A percentile compares a stretch with the other conserved stretches of the same genome.
phyloP scores from a whole-genome alignment of 1,140 invertebrate genomes.

The Kradibia gibbosae region DNA sequence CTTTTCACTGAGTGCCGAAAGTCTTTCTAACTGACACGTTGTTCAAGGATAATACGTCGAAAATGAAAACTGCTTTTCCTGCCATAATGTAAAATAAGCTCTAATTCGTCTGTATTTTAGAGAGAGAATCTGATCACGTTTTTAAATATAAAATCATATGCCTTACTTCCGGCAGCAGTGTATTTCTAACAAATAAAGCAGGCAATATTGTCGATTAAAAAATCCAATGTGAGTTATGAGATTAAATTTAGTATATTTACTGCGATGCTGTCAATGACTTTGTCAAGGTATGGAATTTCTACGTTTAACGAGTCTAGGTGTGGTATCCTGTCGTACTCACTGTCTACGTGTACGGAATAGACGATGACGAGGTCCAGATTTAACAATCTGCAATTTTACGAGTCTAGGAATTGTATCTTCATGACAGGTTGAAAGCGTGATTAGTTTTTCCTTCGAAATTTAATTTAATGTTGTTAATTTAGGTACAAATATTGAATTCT shows the following conservation, averaged over 20 bases:
- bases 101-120: neutral
- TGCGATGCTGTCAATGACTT: neutral
- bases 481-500: too few relatives aligned
- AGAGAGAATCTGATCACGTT: neutral
- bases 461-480: too few relatives aligned
- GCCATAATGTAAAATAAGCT: neutral
- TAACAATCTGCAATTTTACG: neutral
- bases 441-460: too few relatives aligned
- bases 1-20: too few relatives aligned
- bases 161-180: neutral
- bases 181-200: neutral
- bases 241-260: slow-evolving; percentile 11
- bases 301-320: slow-evolving; percentile 20
- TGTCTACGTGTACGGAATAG: neutral
- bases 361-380: slow-evolving; percentile 18
- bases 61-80: neutral
- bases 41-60: neutral
- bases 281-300: slow-evolving; percentile 11
- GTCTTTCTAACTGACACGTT: neutral
- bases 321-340: slow-evolving; percentile 1
- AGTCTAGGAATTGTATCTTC: neutral
- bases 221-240: slow-evolving; percentile 2
- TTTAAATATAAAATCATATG: neutral
- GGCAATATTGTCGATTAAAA: neutral
- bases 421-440: too few relatives aligned